These are phyloP conservation scores for Semicossyphus pulcher DNA, from an alignment of 2,113 vertebrate genomes.

Conservation along the genomic window DNA sequence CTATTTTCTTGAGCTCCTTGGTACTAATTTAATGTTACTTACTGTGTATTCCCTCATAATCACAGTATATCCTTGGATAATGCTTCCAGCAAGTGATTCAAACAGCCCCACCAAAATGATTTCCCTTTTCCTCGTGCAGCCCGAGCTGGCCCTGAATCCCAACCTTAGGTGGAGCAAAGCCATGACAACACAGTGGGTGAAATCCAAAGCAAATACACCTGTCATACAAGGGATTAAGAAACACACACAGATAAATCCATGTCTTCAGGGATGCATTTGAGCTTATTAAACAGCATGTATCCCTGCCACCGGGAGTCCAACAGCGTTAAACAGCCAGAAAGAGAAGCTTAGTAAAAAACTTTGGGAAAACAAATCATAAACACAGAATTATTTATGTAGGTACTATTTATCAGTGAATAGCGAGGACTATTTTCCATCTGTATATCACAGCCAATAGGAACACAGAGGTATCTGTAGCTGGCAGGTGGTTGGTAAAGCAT, in stretches of 20 bases:
- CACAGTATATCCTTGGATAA: too few species aligned
- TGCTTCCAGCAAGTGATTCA: background rate
- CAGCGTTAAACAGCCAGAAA: background rate
- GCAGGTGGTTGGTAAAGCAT: too few species aligned
- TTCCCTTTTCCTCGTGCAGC: background rate
- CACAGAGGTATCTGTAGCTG: too few species aligned
- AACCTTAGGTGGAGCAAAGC: background rate
- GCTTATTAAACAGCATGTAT: conserved; percentile 1
- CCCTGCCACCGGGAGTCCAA: background rate
- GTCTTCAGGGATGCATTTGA: conserved; percentile 7
- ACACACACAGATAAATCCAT: background rate
- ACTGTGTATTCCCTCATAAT: background rate
- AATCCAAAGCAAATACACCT: background rate
- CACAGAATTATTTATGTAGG: too few species aligned
- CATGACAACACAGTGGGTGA: background rate
- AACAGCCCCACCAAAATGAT: background rate
- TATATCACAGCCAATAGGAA: too few species aligned
- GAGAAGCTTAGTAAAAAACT: background rate
- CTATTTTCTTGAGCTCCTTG: background rate
- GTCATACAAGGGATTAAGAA: conserved; percentile 14
- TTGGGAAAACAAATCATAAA: background rate
- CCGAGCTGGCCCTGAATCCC: background rate
- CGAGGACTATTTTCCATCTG: too few species aligned
- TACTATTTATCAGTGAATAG: too few species aligned
- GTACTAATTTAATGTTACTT: background rate